These are phyloP conservation scores for Pelmatolapia mariae DNA, from an alignment of 2,113 vertebrate genomes.

Conservation along the genomic window DNA sequence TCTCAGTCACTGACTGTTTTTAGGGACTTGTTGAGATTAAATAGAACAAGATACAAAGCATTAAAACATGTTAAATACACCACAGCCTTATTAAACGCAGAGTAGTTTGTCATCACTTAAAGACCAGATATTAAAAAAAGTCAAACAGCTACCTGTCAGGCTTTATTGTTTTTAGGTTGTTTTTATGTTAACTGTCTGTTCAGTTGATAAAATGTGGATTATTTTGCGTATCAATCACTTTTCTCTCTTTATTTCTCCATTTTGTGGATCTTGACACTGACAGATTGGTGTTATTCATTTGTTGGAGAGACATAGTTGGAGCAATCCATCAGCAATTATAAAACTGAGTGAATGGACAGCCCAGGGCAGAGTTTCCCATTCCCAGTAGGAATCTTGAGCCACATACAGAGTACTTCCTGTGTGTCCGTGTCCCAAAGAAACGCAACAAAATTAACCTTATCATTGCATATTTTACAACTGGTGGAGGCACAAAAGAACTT, in stretches of 20 bases:
- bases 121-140: background rate
- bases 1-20: background rate
- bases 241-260: background rate
- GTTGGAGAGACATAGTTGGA: background rate
- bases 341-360: background rate
- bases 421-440: conserved; percentile 13
- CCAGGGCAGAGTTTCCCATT: background rate
- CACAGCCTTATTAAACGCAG: background rate
- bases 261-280: background rate
- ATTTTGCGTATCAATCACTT: background rate
- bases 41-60: background rate
- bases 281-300: background rate
- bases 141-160: background rate
- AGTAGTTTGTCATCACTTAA: background rate
- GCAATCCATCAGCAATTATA: background rate
- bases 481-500: background rate
- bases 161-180: background rate
- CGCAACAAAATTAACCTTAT: conserved; percentile 15
- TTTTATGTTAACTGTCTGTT: background rate
- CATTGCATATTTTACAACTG: conserved; percentile 11
- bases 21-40: background rate
- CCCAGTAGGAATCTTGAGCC: background rate
- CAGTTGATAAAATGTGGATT: background rate
- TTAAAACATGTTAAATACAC: background rate
- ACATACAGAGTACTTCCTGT: conserved; percentile 28